Conservation (phyloP, 2,113 vertebrate species). For the Mustela lutreola region DNA sequence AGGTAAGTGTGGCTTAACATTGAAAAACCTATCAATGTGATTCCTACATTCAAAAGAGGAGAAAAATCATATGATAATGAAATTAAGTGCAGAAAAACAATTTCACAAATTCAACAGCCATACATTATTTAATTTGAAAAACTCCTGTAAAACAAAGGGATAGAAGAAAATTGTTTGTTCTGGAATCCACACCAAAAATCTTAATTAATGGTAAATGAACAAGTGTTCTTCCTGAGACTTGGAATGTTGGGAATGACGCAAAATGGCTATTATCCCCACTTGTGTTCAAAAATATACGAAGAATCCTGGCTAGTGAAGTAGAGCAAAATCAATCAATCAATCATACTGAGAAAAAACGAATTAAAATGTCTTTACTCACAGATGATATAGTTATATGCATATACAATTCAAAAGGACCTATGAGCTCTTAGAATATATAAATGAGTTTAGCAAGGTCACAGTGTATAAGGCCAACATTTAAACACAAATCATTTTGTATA, state of each 20-base stretch:
- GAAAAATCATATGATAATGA: no score
- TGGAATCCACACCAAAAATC: background rate
- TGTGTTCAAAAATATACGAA: background rate
- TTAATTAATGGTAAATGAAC: background rate
- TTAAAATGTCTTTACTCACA: background rate
- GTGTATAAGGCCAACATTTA: background rate
- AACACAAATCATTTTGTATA: background rate
- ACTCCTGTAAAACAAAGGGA: no score
- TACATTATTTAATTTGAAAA: no score
- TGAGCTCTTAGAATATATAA: background rate
- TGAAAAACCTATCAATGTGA: no score
- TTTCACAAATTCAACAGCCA: no score
- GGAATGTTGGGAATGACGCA: background rate
- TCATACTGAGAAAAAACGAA: background rate
- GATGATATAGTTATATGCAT: background rate
- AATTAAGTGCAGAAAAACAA: no score
- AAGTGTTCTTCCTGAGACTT: background rate
- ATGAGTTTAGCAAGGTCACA: background rate
- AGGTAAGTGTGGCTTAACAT: no score
- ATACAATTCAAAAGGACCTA: background rate
- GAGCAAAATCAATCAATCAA: background rate
- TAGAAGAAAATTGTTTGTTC: background rate
- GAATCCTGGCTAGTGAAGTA: background rate
- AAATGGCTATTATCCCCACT: background rate
- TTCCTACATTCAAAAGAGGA: no score